A percentile compares a stretch with the other conserved stretches of the same genome.
These are phyloP conservation scores for Andrena hattorfiana DNA, from an alignment of 2,888 invertebrate genomes.

Conservation along the genomic window DNA sequence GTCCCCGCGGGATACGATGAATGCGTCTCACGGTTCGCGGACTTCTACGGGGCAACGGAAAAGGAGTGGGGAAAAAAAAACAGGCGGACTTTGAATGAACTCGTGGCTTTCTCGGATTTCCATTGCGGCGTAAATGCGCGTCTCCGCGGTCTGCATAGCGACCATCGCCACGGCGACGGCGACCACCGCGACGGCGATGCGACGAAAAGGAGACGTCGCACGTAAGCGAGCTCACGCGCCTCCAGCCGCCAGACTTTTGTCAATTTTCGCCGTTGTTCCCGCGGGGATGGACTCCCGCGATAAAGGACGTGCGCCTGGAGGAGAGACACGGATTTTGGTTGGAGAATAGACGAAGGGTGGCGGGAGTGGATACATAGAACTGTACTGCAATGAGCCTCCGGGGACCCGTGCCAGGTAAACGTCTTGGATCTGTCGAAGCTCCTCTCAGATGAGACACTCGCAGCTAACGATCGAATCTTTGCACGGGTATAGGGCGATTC, in stretches of 20 bases:
- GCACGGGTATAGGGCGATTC: conserved; percentile 45
- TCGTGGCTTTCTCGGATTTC: conserved; percentile 70
- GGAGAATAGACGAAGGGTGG: background rate
- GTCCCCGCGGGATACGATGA: conserved; percentile 71
- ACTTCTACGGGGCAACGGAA: conserved; percentile 58
- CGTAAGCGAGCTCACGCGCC: background rate
- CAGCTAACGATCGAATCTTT: conserved; percentile 55
- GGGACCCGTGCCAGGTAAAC: conserved; percentile 67
- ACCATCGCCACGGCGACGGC: conserved; percentile 10
- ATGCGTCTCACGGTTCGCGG: conserved; percentile 72
- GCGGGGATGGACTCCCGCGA: conserved; percentile 29
- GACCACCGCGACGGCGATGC: conserved; percentile 15
- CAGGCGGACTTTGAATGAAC: conserved; percentile 64
- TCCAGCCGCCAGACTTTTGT: conserved; percentile 52
- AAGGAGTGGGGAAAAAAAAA: conserved; percentile 51
- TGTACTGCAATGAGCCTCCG: conserved; percentile 61
- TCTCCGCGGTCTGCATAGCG: conserved; percentile 52
- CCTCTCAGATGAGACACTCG: conserved; percentile 45
- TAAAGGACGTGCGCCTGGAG: background rate
- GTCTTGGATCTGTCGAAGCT: conserved; percentile 56
- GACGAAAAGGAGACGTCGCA: conserved; percentile 6
- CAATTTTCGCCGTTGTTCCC: conserved; percentile 71
- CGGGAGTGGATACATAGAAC: background rate
- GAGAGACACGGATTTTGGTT: background rate
- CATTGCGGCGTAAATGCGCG: conserved; percentile 67